Evolutionary conservation across 2,888 invertebrate genomes (phyloP).

Genomic region (Heliconius ismenius): DNA sequence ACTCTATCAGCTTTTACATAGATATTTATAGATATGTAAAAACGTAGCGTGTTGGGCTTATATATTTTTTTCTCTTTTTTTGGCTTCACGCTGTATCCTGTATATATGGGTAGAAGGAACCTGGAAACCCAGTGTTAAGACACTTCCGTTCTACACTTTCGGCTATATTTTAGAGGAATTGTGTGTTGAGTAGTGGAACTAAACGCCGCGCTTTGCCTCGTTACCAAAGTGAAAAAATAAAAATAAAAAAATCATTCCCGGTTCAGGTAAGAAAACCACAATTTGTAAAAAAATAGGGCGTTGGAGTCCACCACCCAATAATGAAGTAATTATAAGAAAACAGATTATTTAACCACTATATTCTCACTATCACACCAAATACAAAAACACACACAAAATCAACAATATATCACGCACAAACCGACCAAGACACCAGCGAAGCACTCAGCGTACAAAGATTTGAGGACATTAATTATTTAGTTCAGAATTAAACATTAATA

Average conservation of each 20-base stretch:
- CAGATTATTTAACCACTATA: neutral
- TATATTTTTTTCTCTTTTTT: neutral
- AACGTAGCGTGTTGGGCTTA: neutral
- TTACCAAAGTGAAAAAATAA: neutral
- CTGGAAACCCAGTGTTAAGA: neutral
- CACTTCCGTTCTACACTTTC: neutral
- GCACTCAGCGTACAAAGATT: neutral
- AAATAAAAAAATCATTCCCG: too few relatives aligned
- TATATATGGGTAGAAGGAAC: neutral
- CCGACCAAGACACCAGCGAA: neutral
- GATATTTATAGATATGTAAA: neutral
- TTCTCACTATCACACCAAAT: neutral
- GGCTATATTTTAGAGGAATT: neutral
- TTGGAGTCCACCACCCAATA: neutral
- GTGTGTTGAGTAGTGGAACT: neutral
- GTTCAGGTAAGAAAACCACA: neutral
- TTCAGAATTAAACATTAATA: constrained; percentile 34
- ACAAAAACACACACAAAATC: neutral
- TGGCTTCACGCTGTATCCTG: neutral
- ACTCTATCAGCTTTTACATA: neutral
- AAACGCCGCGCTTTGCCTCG: neutral
- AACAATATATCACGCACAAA: neutral
- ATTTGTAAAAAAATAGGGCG: too few relatives aligned
- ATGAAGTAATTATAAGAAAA: neutral
- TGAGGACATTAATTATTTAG: constrained; percentile 12